phyloP scores from a whole-genome alignment of 2,888 invertebrate genomes.

The Palloptera scutellata region DNA sequence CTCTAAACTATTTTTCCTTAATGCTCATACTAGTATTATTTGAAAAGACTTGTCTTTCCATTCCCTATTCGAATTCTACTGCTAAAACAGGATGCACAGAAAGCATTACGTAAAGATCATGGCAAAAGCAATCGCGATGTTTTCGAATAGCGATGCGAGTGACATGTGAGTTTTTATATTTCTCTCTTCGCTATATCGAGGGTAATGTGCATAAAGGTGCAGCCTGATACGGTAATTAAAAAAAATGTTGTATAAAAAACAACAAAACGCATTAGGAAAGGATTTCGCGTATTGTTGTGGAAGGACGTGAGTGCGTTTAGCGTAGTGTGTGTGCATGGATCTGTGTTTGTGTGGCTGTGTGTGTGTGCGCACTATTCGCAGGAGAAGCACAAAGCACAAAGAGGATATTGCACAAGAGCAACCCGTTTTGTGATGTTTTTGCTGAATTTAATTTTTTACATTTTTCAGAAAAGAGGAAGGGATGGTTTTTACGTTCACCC shows the following conservation, averaged over 20 bases:
- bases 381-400: conserved; percentile 14
- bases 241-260: conserved; percentile 7
- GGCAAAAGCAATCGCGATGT: no score
- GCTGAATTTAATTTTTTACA: conserved; percentile 24
- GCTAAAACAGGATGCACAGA: no score
- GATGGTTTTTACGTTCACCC: conserved; percentile 43
- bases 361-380: conserved; percentile 15
- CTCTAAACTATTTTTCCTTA: no score
- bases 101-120: no score
- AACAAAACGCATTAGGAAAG: conserved; percentile 37
- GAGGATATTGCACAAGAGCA: conserved; percentile 42
- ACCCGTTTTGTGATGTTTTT: conserved; percentile 38
- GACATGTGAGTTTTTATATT: conserved; percentile 30
- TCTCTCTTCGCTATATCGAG: background rate
- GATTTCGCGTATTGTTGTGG: conserved; percentile 39
- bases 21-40: no score
- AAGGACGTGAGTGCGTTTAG: conserved; percentile 28
- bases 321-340: conserved; percentile 11
- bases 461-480: conserved; percentile 37
- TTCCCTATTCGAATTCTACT: no score
- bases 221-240: conserved; percentile 19
- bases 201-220: conserved; percentile 13
- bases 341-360: conserved; percentile 15
- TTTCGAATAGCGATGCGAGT: background rate
- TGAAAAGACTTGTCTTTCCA: no score